Evolutionary conservation across 2,888 invertebrate species (phyloP), one percentile per base, ranked within the genome.

Genomic region (Zootermopsis nevadensis): DNA sequence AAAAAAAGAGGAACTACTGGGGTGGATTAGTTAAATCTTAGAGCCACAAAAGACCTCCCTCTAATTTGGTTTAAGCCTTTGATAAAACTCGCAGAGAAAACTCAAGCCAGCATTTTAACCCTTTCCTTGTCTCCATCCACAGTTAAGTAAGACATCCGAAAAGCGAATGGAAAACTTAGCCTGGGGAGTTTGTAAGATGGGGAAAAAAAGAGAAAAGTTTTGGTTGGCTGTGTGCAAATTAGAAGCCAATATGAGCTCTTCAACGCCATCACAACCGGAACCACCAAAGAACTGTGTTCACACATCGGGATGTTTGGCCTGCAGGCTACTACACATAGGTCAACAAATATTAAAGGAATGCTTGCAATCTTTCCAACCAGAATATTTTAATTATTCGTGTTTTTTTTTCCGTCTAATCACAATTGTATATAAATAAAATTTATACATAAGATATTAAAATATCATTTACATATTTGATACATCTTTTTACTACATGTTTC

Each of bases 61-160:
- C 53, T 77, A 77, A 77, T 77, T 77, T 77, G 77, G 53, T 77
- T 77, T 77, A 77, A 77, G 53, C 53, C 53, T 77, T 77, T 77
- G 77, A 77, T 53, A 53, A 77, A 53, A 53, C n/a, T 15, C 27
- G 38, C 35, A 27, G 42, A 24, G 27, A 76, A 42, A 76, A 76
- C 77, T 77, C 77, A 22, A 38, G n/a, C 38, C 53, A 42, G 22
- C 77, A 77, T 53, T 77, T 30, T 53, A 77, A 31, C 53, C 53
- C 53, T 77, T 53, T 53, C 4, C 7, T 4, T 38, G 69, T n/a
- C n/a, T 31, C 60, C 60, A 27, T n/a, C 60, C 60, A 60, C 60
- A 60, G 60, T n/a, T 27, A 60, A 8, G 12, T 12, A n/a, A 60
- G 27, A 27, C 8, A n/a, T 60, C 1, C n/a, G n/a, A 55, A 60